phyloP scores from a whole-genome alignment of 2,888 invertebrate species.

The Eupithecia subfuscata region DNA sequence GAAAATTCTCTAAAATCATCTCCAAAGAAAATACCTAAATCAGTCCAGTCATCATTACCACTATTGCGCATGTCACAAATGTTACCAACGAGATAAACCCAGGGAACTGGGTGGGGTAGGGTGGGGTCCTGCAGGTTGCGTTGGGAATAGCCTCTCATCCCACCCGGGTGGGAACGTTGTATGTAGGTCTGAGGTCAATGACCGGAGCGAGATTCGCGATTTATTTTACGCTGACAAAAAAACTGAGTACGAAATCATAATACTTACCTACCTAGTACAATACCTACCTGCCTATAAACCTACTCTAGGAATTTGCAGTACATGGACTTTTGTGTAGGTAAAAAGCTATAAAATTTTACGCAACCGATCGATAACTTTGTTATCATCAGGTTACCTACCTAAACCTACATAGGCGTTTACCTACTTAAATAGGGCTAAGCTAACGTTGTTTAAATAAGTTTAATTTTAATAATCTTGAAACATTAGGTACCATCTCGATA shows the following conservation, averaged over 20 bases:
- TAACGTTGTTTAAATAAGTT: neutral
- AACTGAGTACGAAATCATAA: neutral
- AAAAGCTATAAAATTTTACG: neutral
- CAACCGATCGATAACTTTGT: conserved; percentile 5
- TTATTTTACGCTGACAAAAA: neutral
- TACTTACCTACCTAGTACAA: too few relatives aligned
- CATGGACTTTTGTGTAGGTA: neutral
- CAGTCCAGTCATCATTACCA: neutral
- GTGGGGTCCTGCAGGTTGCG: conserved; percentile 5
- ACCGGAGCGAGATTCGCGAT: neutral
- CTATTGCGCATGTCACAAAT: conserved; percentile 17
- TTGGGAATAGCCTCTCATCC: conserved; percentile 1
- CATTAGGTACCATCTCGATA: too few relatives aligned
- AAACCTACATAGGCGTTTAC: neutral
- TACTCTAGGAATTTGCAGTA: neutral
- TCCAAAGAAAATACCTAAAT: conserved; percentile 1
- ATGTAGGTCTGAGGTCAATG: conserved; percentile 1
- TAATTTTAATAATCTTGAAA: neutral
- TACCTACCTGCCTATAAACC: too few relatives aligned
- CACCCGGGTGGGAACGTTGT: neutral
- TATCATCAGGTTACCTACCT: neutral
- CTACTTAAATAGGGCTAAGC: too few relatives aligned
- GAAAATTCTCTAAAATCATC: neutral
- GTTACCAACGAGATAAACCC: conserved; percentile 20
- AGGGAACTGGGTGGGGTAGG: neutral